Percentiles rank a stretch among this genome's conserved stretches.
These are phyloP conservation scores for Eumacrocentrus americanus DNA, from an alignment of 2,888 invertebrate species.

Conservation along the genomic window DNA sequence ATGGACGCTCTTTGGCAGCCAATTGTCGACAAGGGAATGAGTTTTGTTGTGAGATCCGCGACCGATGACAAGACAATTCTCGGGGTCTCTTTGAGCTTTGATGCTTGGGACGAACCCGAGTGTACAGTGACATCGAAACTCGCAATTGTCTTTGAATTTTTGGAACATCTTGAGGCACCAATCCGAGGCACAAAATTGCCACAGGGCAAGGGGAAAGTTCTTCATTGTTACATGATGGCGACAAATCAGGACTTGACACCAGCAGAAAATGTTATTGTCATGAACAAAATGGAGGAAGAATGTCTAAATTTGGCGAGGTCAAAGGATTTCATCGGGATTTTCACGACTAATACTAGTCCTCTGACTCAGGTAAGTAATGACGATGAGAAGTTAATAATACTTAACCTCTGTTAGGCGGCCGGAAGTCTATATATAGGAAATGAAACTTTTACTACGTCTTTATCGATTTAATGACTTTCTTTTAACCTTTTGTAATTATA, in stretches of 20 bases:
- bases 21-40: conserved; percentile 73
- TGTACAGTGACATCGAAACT: conserved; percentile 73
- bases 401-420: no score
- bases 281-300: conserved; percentile 79
- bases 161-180: conserved; percentile 78
- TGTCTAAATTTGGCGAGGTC: conserved; percentile 71
- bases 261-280: conserved; percentile 79
- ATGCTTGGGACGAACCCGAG: conserved; percentile 80
- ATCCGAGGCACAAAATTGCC: conserved; percentile 71
- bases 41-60: conserved; percentile 71
- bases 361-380: conserved; percentile 75
- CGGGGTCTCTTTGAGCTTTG: conserved; percentile 81
- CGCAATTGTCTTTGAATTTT: conserved; percentile 76
- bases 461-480: no score
- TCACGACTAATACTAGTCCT: conserved; percentile 87
- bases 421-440: no score
- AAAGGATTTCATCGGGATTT: conserved; percentile 74
- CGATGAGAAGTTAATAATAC: no score
- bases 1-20: conserved; percentile 74
- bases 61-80: conserved; percentile 65
- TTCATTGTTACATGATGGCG: conserved; percentile 90
- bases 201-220: conserved; percentile 70
- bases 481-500: no score
- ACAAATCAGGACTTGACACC: conserved; percentile 71
- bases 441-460: no score